Percentiles rank a stretch among this genome's conserved stretches.
phyloP scores from a whole-genome alignment of 2,113 vertebrate genomes.

The Toxotes chatareus region DNA sequence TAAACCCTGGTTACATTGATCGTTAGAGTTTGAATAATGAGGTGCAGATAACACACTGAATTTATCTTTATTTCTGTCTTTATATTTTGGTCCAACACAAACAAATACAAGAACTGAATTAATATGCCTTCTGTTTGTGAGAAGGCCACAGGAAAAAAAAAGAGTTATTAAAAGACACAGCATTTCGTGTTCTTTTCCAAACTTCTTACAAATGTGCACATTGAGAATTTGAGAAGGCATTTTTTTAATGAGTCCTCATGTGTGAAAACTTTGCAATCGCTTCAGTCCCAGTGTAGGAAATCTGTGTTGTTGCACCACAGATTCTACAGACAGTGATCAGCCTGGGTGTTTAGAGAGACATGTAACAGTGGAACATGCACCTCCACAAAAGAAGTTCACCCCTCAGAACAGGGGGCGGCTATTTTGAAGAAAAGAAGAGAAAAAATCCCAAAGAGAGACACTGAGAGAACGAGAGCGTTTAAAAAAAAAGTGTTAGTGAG shows the following conservation, averaged over 20 bases:
- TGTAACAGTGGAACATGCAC: neutral
- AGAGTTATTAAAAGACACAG: neutral
- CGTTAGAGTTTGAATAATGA: neutral
- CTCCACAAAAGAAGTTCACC: slow-evolving; percentile 16
- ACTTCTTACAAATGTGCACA: neutral
- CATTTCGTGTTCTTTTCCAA: neutral
- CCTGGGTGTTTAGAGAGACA: neutral
- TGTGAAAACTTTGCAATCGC: neutral
- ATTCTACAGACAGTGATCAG: neutral
- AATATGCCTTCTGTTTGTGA: neutral
- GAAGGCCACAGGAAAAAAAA: no score
- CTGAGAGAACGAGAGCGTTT: slow-evolving; percentile 18
- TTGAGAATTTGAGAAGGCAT: neutral
- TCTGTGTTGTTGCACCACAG: neutral
- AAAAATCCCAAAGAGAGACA: slow-evolving; percentile 11
- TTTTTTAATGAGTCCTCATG: neutral
- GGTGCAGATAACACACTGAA: neutral
- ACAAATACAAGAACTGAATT: neutral
- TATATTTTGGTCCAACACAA: neutral
- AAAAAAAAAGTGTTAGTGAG: slow-evolving; percentile 42
- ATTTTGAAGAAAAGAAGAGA: slow-evolving; percentile 24
- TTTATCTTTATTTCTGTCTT: neutral
- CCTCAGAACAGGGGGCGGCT: neutral
- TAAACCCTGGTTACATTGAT: neutral
- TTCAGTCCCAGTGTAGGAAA: neutral